Conservation (phyloP, 2,888 invertebrate genomes). For the Drosophila affinis region DNA sequence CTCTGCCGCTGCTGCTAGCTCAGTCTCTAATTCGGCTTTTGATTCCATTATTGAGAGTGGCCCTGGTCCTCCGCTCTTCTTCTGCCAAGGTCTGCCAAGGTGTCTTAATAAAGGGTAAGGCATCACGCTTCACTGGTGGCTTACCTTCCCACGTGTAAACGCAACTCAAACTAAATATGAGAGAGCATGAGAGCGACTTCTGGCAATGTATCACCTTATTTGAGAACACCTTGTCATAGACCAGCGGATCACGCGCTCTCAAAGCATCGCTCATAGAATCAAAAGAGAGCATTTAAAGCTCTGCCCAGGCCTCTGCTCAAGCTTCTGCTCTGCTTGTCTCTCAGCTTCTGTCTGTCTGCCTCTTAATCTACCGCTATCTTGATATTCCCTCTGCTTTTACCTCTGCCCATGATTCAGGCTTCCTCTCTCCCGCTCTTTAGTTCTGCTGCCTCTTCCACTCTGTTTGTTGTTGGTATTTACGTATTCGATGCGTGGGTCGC, state of each 20-base stretch:
- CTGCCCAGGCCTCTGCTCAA: neutral
- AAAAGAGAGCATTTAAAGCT: neutral
- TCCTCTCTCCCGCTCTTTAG: neutral
- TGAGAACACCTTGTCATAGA: neutral
- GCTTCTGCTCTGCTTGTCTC: neutral
- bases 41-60: neutral
- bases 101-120: neutral
- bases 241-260: neutral
- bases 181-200: neutral
- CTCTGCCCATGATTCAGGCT: neutral
- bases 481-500: conserved; percentile 37
- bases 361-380: neutral
- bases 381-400: neutral
- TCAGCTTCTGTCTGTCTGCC: neutral
- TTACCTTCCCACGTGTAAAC: neutral
- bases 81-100: neutral
- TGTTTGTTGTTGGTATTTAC: conserved; percentile 40
- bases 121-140: too few species aligned
- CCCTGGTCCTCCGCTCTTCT: neutral
- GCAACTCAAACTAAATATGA: neutral
- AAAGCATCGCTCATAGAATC: too few species aligned
- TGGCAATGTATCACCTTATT: neutral
- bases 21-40: neutral
- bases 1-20: neutral
- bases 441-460: neutral